Conservation (phyloP, 2,797 vertebrate genomes). For the Hippoglossus hippoglossus region DNA sequence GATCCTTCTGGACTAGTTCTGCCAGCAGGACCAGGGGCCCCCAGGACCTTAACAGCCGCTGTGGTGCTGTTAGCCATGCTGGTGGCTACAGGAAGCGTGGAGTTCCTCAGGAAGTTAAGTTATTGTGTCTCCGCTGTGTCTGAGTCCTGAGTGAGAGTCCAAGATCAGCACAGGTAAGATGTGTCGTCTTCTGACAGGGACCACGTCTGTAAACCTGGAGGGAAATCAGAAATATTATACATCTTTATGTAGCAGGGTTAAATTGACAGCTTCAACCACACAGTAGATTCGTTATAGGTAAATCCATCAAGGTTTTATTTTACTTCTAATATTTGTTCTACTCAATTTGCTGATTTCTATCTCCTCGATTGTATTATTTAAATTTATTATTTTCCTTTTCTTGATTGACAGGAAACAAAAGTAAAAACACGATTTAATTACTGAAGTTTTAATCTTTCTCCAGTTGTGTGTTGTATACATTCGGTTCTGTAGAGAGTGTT, state of each 20-base stretch:
- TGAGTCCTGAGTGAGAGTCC: slow-evolving; percentile 85
- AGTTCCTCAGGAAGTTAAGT: slow-evolving; percentile 11
- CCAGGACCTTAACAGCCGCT: slow-evolving; percentile 86
- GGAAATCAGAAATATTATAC: background rate
- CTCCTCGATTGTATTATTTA: too few relatives aligned
- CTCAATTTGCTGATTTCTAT: background rate
- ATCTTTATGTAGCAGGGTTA: background rate
- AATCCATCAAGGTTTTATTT: background rate
- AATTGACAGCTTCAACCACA: background rate
- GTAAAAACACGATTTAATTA: background rate
- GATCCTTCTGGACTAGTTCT: slow-evolving; percentile 94
- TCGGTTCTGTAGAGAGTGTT: too few relatives aligned
- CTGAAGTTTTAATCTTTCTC: background rate
- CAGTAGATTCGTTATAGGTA: background rate
- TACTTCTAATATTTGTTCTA: too few relatives aligned
- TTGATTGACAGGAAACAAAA: too few relatives aligned
- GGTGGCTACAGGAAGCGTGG: slow-evolving; percentile 85
- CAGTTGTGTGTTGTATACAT: too few relatives aligned
- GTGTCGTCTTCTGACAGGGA: slow-evolving; percentile 78
- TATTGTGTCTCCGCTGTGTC: slow-evolving; percentile 66
- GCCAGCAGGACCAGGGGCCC: slow-evolving; percentile 88
- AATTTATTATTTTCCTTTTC: too few relatives aligned
- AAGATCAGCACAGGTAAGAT: slow-evolving; percentile 76
- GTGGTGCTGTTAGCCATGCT: slow-evolving; percentile 94
- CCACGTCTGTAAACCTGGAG: slow-evolving; percentile 84